Evolutionary conservation across 2,797 vertebrate genomes (phyloP), one percentile per base, ranked within the genome.

Genomic region (Siniperca scherzeri): DNA sequence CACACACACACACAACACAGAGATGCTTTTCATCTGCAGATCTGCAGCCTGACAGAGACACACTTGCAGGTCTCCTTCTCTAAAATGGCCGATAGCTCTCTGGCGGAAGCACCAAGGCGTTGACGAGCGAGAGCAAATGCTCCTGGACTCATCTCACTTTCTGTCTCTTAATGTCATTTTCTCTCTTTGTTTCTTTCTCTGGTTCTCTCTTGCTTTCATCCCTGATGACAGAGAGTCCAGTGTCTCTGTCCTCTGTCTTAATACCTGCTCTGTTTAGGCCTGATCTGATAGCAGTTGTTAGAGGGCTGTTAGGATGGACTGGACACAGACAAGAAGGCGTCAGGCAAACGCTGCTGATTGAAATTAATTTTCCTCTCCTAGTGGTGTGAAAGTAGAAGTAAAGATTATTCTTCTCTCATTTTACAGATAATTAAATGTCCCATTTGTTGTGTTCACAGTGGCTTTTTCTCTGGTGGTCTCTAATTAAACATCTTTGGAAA

Each of bases 1-100:
- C 9, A 62, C 50, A 57, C 60, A 30, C 50, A 55, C 70, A 68
- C 64, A 53, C 78, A 55, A 60, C 74, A 81, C 42, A 67, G 2
- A 36, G 42, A 19, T 6, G 7, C 48, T 85, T 67, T 66, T 79
- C 52, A 30, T 30, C 30, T 30, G 30, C 30, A 30, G 30, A 61
- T 77, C n/a, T 17, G 52, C 73, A 68, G 70, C 71, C 78, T 27
- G 68, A 84, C 74, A 71, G 19, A 77, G 5, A 67, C 72, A 60
- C 77, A 67, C 72, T 67, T 10, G 46, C 82, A 78, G 76, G 74
- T 75, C 77, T 72, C 36, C 48, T 70, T 46, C 64, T 72, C 77
- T 88, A 93, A 93, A 88, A 95, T 92, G 90, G 87, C 90, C 38
- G 78, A 84, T 30, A 5, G 70, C 40, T 72, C 62, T 69, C 21